Evolutionary conservation across 23 tunicate genomes (phyloP).

Genomic region (Corella eumyota): DNA sequence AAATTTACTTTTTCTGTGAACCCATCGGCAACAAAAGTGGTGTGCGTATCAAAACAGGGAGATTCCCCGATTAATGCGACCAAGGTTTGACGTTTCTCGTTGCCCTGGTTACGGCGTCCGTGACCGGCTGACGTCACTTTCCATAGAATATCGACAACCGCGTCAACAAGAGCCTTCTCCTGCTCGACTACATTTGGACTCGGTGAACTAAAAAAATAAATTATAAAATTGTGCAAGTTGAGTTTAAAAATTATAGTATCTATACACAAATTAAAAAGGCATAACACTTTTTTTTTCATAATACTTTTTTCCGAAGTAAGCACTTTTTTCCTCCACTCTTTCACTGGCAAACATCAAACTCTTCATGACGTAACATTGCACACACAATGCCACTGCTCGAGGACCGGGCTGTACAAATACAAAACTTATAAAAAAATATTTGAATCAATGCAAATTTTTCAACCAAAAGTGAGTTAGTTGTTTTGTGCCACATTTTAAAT

Average conservation of each 20-base stretch:
- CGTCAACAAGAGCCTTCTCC: slow-evolving; percentile 38
- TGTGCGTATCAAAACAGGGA: slow-evolving; percentile 51
- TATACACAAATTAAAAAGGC: too few relatives aligned
- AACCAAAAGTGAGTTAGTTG: too few relatives aligned
- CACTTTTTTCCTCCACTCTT: slow-evolving; percentile 6
- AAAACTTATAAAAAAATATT: too few relatives aligned
- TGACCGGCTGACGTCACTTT: slow-evolving; percentile 32
- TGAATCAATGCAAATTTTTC: too few relatives aligned
- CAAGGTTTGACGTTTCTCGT: slow-evolving; percentile 24
- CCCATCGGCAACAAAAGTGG: slow-evolving; percentile 60
- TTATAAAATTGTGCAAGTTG: too few relatives aligned
- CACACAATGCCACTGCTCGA: slow-evolving; percentile 55
- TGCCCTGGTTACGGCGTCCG: too few relatives aligned
- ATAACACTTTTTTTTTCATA: neutral
- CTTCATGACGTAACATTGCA: slow-evolving; percentile 65
- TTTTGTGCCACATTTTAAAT: too few relatives aligned
- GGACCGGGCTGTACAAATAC: slow-evolving; percentile 57
- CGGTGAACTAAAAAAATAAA: too few relatives aligned
- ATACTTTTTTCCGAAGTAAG: slow-evolving; percentile 50
- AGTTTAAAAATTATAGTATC: too few relatives aligned
- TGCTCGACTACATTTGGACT: slow-evolving; percentile 37
- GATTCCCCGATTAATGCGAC: slow-evolving; percentile 39
- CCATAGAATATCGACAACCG: slow-evolving; percentile 55
- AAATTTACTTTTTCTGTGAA: slow-evolving; percentile 80
- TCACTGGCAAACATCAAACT: slow-evolving; percentile 29